Evolutionary conservation across 2,113 vertebrate species (phyloP), one percentile per base, ranked within the genome.

Genomic region (Strix aluco): DNA sequence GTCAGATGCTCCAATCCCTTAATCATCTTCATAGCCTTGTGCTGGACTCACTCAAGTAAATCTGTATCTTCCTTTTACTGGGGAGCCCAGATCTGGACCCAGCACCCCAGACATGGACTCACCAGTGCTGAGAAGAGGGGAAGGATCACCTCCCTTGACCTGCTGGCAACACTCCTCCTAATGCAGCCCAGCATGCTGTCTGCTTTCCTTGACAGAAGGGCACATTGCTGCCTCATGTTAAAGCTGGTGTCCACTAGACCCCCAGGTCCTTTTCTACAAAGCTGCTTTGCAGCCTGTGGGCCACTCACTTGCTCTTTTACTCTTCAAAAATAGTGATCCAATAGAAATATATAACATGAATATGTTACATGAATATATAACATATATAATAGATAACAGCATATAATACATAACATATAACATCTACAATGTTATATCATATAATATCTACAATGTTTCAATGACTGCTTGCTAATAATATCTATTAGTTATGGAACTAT

Each of bases 21-120:
- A 29, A 26, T 36, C 3, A 0, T 74, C 70, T 61, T 85, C 0
- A 0, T 44, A 70, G 46, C 9, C 21, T 22, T 42, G 9, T 58
- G 29, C 47, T 88, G 52, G 38, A 36, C 16, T 88, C 42, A 10
- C 5, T 80, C 27, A 16, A 22, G 32, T 90, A 66, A 66, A 69
- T 67, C 14, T 36, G 0, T 72, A 20, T 75, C n/a, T 67, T 27
- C 3, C 3, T 79, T 79, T 66, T 49, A 49, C 47, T 71, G 34
- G 2, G 15, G n/a, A 72, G 13, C 32, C 19, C 32, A 30, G 47
- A 77, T 69, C 44, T 34, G n/a, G 25, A 86, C 18, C 11, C 10
- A 47, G 15, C 36, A 46, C 46, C 78, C 16, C 47, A 78, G 44
- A 69, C 49, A 38, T 67, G 44, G 30, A 42, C 62, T 90, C 57